These are phyloP conservation scores for Drosophila tanythrix DNA, from an alignment of 2,888 invertebrate species.

Conservation along the genomic window DNA sequence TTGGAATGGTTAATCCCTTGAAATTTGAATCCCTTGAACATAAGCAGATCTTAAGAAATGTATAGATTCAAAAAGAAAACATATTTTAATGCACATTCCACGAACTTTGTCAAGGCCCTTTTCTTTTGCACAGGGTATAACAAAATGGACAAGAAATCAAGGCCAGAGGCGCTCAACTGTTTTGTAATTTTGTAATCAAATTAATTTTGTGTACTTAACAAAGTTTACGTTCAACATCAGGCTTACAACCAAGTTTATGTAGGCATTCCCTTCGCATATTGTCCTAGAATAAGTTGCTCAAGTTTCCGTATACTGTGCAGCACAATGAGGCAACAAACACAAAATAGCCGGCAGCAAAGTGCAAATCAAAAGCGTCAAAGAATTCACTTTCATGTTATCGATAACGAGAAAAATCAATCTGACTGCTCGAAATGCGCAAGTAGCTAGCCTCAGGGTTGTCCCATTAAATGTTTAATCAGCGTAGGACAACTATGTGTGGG, in stretches of 20 bases:
- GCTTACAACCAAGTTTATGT: constrained; percentile 39
- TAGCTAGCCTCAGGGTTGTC: constrained; percentile 21
- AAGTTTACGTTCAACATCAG: constrained; percentile 42
- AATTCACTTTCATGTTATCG: constrained; percentile 44
- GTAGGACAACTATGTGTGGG: constrained; percentile 13
- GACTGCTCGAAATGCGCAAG: background rate
- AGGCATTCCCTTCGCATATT: background rate
- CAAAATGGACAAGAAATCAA: constrained; percentile 32
- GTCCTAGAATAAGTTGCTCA: background rate
- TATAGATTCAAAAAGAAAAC: rapidly evolving
- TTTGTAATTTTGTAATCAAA: constrained; percentile 69
- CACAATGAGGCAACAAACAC: constrained; percentile 25
- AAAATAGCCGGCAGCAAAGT: constrained; percentile 30
- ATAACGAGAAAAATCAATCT: constrained; percentile 24
- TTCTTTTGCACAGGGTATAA: background rate
- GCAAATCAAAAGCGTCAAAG: constrained; percentile 51
- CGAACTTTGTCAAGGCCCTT: too few relatives aligned
- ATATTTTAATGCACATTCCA: background rate
- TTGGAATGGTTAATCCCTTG: background rate
- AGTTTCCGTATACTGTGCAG: background rate
- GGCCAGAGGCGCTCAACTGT: constrained; percentile 40
- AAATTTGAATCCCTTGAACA: background rate
- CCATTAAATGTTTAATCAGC: constrained; percentile 71
- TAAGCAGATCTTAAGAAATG: background rate
- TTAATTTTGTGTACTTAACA: constrained; percentile 73